Evolutionary conservation across 2,888 invertebrate genomes (phyloP).

Genomic region (Drosophila demipolita): DNA sequence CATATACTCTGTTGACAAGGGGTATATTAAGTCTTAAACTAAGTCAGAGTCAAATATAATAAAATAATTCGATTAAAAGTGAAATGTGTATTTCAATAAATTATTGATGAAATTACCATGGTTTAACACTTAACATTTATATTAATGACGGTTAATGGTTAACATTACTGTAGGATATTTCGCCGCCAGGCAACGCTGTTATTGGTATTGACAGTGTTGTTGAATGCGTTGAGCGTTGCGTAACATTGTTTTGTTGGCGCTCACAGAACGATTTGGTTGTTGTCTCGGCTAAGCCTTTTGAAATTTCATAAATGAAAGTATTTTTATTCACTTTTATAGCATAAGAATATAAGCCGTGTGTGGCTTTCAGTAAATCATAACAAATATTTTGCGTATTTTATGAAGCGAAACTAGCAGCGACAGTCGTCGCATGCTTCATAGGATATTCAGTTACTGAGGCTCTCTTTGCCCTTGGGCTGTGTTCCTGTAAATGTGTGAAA

Average conservation of each 20-base stretch:
- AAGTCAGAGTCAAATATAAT: neutral
- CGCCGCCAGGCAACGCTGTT: neutral
- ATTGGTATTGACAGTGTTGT: conserved; percentile 18
- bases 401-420: conserved; percentile 17
- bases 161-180: neutral
- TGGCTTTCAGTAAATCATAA: conserved; percentile 14
- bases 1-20: neutral
- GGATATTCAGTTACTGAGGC: conserved; percentile 42
- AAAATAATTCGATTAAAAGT: neutral
- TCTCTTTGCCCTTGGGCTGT: neutral
- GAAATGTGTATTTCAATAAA: neutral
- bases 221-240: neutral
- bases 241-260: conserved; percentile 10
- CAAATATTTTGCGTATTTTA: conserved; percentile 18
- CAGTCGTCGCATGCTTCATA: conserved; percentile 33
- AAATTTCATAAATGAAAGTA: neutral
- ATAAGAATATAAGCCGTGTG: neutral
- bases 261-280: conserved; percentile 20
- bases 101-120: neutral
- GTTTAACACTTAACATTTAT: neutral
- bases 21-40: neutral
- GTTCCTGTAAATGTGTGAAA: conserved; percentile 37
- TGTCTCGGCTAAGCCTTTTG: conserved; percentile 35
- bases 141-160: neutral
- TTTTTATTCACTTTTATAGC: neutral